Evolutionary conservation across 1,140 invertebrate genomes (phyloP), one percentile per base, ranked within the genome.

Genomic region (Dysdera silvatica): DNA sequence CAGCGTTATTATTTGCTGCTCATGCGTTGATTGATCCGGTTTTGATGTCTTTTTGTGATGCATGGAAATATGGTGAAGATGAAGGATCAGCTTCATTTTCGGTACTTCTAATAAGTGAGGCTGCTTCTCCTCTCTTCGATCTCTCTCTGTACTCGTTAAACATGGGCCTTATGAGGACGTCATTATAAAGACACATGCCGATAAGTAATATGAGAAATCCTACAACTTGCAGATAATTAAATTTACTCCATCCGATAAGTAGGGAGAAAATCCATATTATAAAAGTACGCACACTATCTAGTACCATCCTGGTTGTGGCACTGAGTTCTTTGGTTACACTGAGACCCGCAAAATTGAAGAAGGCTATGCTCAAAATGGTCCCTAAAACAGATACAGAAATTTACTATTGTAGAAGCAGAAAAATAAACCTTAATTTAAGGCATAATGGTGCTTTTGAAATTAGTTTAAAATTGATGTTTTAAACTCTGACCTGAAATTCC

Each of bases 291-390:
- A 96, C 79, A 65, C 87, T 90, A 72, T 97, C 94, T 32, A 96
- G 78, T 6, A 97, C 86, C 86, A 95, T 91, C 69, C 93, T 81
- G 2, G 91, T 94, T 1, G 91, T 95, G 14, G 92, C 91, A 43
- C 86, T 91, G 65, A 91, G 82, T 76, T 95, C 89, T 79, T 96
- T 96, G 0, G 93, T 94, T n/a, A 98, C 88, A 72, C 86, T 91
- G 24, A 98, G 86, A 23, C 94, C 94, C 72, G 91, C 86, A 78
- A 94, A 98, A 75, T 97, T 97, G 78, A 96, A 97, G 74, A 97
- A 93, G 2, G 93, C 92, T 69, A 96, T 96, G 56, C 91, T 95
- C 5, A 95, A 71, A 14, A 88, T 82, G n/a, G 89, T 94, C 65
- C 88, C 88, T 83, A 68, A 37, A 62, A 67, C 18, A 58, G 24